Evolutionary conservation across 2,113 vertebrate genomes (phyloP).

Genomic region (Nipponia nippon): DNA sequence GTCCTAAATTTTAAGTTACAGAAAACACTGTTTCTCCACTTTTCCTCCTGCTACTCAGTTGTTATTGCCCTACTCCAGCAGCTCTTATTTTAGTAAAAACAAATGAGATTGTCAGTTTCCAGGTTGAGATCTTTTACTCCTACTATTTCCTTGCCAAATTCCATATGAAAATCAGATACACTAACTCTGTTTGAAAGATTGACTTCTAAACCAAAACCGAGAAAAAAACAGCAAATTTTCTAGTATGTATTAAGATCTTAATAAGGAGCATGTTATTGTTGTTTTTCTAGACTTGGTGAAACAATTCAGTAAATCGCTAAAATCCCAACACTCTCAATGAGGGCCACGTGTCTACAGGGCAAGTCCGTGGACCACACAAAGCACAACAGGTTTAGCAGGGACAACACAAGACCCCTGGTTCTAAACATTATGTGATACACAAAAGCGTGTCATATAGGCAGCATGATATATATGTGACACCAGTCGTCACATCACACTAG

Average conservation of each 20-base stretch:
- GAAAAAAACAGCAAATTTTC: not conserved
- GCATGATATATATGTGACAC: accelerated
- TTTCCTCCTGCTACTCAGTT: not conserved
- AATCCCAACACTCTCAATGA: not conserved
- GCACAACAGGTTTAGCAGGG: not conserved
- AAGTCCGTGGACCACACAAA: not conserved
- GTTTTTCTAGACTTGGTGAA: not conserved
- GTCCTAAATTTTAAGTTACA: not conserved
- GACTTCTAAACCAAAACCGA: not conserved
- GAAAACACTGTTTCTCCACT: not conserved
- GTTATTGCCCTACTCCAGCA: not conserved
- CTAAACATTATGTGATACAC: accelerated
- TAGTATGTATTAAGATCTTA: not conserved
- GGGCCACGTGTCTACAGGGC: accelerated
- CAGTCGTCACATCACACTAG: not conserved
- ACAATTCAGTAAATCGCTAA: not conserved
- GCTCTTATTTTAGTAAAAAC: not conserved
- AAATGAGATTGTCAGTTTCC: not conserved
- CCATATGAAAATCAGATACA: not conserved
- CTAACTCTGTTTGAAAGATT: not conserved
- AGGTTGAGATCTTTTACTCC: not conserved
- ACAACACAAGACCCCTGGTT: not conserved
- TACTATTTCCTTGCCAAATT: not conserved
- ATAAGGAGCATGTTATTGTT: not conserved
- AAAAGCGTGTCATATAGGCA: accelerated